Percentiles rank a stretch among this genome's conserved stretches.
These are phyloP conservation scores for Drepana falcataria DNA, from an alignment of 2,888 invertebrate genomes.

Conservation along the genomic window DNA sequence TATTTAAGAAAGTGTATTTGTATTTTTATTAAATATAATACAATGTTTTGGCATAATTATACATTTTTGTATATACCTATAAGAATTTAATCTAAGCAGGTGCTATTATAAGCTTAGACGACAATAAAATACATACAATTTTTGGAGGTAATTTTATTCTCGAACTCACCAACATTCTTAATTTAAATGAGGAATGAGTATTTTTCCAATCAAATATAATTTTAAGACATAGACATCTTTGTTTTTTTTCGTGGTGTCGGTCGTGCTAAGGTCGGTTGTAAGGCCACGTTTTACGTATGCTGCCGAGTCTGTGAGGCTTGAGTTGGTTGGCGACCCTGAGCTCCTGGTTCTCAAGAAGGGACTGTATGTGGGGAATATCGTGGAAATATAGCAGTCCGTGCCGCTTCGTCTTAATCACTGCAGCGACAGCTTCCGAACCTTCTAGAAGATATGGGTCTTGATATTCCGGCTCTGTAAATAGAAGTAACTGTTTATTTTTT, in stretches of 20 bases:
- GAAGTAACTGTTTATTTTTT: neutral
- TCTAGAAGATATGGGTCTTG: conserved; percentile 79
- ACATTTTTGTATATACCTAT: no score
- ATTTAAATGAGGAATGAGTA: conserved; percentile 9
- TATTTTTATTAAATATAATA: no score
- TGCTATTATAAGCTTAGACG: no score
- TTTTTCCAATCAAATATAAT: conserved; percentile 26
- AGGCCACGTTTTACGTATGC: conserved; percentile 80
- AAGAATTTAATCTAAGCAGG: no score
- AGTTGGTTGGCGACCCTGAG: conserved; percentile 79
- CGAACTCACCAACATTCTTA: neutral
- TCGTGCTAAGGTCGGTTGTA: conserved; percentile 66
- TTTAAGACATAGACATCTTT: conserved; percentile 28
- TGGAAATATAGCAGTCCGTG: conserved; percentile 81
- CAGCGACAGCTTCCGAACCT: conserved; percentile 77
- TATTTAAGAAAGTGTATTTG: no score
- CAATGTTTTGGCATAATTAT: no score
- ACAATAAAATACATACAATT: no score
- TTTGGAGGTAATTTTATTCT: conserved; percentile 2
- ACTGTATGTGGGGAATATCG: conserved; percentile 81
- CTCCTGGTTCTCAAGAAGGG: conserved; percentile 80
- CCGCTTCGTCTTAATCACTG: conserved; percentile 72
- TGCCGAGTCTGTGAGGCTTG: conserved; percentile 78
- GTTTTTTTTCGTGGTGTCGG: conserved; percentile 19
- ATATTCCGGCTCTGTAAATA: conserved; percentile 32